Conservation (phyloP, 2,797 vertebrate genomes). For the Mionectes olivaceus region DNA sequence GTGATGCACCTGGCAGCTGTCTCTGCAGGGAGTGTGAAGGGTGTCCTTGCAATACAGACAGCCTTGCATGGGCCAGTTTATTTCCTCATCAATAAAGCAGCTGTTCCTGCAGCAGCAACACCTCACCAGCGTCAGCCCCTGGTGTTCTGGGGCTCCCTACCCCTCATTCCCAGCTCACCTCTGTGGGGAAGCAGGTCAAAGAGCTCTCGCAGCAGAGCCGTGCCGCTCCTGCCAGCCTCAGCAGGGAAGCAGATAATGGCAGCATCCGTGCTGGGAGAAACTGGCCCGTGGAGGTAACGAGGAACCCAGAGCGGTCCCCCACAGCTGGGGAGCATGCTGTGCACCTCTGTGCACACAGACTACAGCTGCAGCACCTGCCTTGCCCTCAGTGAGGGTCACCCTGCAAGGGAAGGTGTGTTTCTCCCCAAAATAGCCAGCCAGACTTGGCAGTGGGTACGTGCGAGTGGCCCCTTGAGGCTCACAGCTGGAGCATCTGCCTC, state of each 20-base stretch:
- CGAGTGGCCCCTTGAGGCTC: rapidly evolving
- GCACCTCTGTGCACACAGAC: background rate
- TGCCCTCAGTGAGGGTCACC: background rate
- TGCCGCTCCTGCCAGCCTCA: rapidly evolving
- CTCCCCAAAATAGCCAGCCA: background rate
- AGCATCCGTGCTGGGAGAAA: background rate
- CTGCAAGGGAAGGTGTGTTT: background rate
- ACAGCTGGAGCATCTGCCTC: background rate
- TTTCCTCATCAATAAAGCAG: background rate
- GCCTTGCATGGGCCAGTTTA: background rate
- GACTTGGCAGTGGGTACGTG: rapidly evolving
- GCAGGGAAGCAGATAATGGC: background rate
- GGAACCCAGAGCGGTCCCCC: background rate
- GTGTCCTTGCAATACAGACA: rapidly evolving
- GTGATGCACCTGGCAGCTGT: background rate
- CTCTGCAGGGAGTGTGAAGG: background rate
- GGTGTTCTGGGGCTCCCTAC: background rate
- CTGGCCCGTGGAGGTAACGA: rapidly evolving
- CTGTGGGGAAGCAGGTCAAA: background rate
- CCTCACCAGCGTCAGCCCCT: background rate
- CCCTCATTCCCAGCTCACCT: background rate
- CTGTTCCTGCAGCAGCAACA: background rate
- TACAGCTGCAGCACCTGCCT: rapidly evolving
- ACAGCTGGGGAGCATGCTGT: background rate
- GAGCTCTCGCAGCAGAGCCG: background rate